These are phyloP conservation scores for Peucedramus taeniatus DNA, from an alignment of 2,113 vertebrate genomes.

Conservation along the genomic window DNA sequence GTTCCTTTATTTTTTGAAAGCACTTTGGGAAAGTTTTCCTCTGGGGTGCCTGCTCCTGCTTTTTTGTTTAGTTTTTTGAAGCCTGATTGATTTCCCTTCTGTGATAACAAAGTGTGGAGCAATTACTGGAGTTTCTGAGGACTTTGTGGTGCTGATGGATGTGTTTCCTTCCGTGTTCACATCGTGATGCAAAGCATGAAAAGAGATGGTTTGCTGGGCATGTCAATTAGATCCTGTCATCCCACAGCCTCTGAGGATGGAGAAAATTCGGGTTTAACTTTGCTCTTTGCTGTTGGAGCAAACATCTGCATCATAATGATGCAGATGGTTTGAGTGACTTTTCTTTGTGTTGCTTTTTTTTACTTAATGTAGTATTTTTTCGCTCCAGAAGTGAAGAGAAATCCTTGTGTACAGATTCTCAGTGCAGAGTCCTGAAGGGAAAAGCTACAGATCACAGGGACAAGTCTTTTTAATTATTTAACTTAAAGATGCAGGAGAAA, in stretches of 20 bases:
- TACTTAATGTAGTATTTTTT: background rate
- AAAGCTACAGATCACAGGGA: background rate
- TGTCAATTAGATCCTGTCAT: background rate
- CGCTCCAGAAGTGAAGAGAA: background rate
- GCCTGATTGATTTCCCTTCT: background rate
- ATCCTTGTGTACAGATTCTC: background rate
- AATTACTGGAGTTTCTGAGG: background rate
- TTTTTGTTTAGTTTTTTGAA: background rate
- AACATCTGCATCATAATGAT: background rate
- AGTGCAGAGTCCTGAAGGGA: background rate
- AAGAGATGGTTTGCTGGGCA: background rate
- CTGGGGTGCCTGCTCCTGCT: background rate
- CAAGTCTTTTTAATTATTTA: background rate
- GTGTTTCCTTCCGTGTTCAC: background rate
- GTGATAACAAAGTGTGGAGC: background rate
- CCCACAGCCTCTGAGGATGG: background rate
- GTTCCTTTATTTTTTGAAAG: background rate
- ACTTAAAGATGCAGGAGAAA: background rate
- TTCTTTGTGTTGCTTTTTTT: background rate
- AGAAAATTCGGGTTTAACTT: background rate
- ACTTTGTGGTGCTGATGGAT: background rate
- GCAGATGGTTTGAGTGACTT: background rate
- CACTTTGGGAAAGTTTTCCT: background rate
- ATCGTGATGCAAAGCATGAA: background rate
- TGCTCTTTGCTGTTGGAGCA: background rate